Evolutionary conservation across 2,113 vertebrate genomes (phyloP).

Genomic region (Poeciliopsis prolifica): DNA sequence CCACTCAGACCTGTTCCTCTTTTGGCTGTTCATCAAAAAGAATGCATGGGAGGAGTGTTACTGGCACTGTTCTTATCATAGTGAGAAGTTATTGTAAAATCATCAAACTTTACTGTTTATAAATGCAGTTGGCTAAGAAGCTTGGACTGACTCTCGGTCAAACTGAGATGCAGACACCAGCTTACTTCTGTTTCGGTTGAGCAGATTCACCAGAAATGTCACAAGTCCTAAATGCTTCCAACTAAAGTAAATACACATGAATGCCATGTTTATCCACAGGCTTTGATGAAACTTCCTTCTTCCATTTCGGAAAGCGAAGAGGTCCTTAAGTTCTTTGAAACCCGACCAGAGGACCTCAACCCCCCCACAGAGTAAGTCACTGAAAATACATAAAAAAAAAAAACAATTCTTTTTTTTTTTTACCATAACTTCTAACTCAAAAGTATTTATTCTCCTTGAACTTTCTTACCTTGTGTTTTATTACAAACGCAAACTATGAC

Average conservation of each 20-base stretch:
- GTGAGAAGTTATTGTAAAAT: neutral
- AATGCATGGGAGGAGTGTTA: constrained; percentile 36
- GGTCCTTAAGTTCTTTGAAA: constrained; percentile 93
- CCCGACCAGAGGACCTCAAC: constrained; percentile 91
- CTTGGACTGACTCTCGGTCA: constrained; percentile 10
- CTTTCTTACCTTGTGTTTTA: neutral
- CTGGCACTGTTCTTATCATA: no score
- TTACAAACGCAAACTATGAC: neutral
- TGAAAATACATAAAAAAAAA: constrained; percentile 8
- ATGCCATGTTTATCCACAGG: constrained; percentile 72
- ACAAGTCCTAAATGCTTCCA: constrained; percentile 2
- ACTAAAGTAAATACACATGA: neutral
- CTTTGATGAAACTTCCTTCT: constrained; percentile 88
- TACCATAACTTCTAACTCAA: constrained; percentile 7
- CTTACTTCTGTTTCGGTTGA: constrained; percentile 1
- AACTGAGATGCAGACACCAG: constrained; percentile 3
- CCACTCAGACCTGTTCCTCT: constrained; percentile 36
- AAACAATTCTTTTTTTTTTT: neutral
- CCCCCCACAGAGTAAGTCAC: constrained; percentile 93
- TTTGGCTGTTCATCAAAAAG: constrained; percentile 15
- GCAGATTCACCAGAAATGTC: neutral
- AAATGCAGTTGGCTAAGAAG: no score
- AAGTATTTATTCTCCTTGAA: neutral
- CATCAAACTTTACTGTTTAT: neutral
- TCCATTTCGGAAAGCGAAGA: constrained; percentile 94